Base-by-base conservation (phyloP, 2,888 invertebrate species). In the Lampropteryx suffumata region DNA sequence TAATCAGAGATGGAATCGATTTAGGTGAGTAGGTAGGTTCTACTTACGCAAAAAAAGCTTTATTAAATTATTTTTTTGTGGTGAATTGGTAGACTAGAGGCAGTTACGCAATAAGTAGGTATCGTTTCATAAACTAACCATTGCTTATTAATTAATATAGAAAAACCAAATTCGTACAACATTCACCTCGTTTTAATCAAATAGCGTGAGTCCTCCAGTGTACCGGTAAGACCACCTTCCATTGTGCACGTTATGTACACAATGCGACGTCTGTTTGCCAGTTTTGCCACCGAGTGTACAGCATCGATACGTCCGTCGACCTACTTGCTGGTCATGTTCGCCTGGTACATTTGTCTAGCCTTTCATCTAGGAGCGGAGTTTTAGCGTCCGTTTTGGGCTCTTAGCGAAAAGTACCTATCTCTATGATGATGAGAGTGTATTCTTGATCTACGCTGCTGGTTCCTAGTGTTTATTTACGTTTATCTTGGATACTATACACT, bases 291-390 rank as follows among this genome's bases (percentile, higher is more conserved):
- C 61, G 52, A 65, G 54, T 52, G 50, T 44, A 43, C 39, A 55
- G 57, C 68, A 64, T 69, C 67, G 61, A 62, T 59, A 65, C 40
- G 30, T 17, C 17, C 17, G 17, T 42, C 60, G 62, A 68, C 67
- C 67, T 67, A 64, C 70, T 71, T 56, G 50, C 61, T 33, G 47
- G 33, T 59, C 61, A 65, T 75, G 66, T 50, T 34, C 57, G 62
- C 73, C 76, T 73, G 65, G 70, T 74, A 73, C 64, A 57, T 54
- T 55, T 55, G 50, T 55, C 62, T 62, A 62, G 62, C 43, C 52
- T 42, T 10, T 36, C 33, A 53, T 58, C 60, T 70, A 70, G 68
- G 65, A 60, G 55, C 39, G 14, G 24, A 27, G 42, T 48, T 50
- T 45, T 12, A 14, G 33, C 14, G 33, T 13, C 30, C 29, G 14